Evolutionary conservation across 2,888 invertebrate genomes (phyloP).

Genomic region (Habrosyne pyritoides): DNA sequence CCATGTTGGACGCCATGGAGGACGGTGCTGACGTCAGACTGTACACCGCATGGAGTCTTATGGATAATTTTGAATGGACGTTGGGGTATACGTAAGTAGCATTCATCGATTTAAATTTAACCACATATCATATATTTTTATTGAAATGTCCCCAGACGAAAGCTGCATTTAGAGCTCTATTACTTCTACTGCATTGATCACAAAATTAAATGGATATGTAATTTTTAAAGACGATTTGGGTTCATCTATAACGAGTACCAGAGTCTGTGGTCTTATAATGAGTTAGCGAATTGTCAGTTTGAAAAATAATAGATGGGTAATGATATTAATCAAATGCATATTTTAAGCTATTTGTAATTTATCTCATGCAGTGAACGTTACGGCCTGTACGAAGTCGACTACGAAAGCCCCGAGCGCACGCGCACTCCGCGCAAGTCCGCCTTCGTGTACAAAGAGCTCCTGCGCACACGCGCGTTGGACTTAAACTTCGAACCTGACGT

Average conservation of each 20-base stretch:
- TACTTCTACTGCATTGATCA: too few relatives aligned
- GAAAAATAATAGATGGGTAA: too few relatives aligned
- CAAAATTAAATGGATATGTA: too few relatives aligned
- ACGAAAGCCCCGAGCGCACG: slow-evolving; percentile 79
- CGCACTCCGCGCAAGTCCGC: slow-evolving; percentile 86
- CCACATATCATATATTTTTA: too few relatives aligned
- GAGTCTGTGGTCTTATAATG: too few relatives aligned
- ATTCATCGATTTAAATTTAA: too few relatives aligned
- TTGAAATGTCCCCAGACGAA: too few relatives aligned
- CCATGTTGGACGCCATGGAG: slow-evolving; percentile 59
- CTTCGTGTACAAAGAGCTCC: slow-evolving; percentile 74
- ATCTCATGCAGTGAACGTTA: slow-evolving; percentile 77
- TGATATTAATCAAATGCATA: too few relatives aligned
- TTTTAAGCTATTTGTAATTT: neutral
- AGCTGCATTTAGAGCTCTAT: too few relatives aligned
- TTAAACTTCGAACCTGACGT: slow-evolving; percentile 46
- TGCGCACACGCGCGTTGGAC: slow-evolving; percentile 57
- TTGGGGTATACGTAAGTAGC: slow-evolving; percentile 72
- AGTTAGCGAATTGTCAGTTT: too few relatives aligned
- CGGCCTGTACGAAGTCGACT: slow-evolving; percentile 87
- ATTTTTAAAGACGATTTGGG: too few relatives aligned
- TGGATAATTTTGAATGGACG: slow-evolving; percentile 85
- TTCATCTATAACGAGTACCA: too few relatives aligned
- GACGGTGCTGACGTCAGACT: slow-evolving; percentile 67
- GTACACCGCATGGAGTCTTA: slow-evolving; percentile 83